A percentile compares a stretch with the other conserved stretches of the same genome.
These are phyloP conservation scores for Dendrophyllia cribrosa DNA, from an alignment of 64 coral and sea anemone species.

Conservation along the genomic window DNA sequence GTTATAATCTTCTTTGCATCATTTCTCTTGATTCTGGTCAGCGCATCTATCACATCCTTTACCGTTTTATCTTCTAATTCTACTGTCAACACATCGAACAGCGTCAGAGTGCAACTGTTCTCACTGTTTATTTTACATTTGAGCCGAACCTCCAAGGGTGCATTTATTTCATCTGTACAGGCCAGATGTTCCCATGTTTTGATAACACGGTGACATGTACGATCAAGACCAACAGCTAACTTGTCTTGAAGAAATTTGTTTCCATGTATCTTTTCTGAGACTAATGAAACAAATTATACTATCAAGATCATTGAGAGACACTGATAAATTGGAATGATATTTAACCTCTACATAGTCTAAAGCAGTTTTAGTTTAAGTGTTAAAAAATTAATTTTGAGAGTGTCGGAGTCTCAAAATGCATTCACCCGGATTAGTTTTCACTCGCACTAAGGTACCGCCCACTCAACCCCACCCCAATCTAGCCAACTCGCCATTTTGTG, in stretches of 20 bases:
- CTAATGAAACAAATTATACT: neutral
- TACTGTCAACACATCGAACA: neutral
- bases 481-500: too few species aligned
- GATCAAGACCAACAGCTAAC: constrained; percentile 1
- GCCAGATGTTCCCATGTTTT: constrained; percentile 22
- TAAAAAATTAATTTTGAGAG: too few species aligned
- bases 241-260: constrained; percentile 8
- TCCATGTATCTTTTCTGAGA: neutral
- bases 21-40: constrained; percentile 1
- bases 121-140: neutral
- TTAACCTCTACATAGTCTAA: too few species aligned
- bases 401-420: too few species aligned
- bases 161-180: constrained; percentile 14
- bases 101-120: neutral
- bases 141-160: neutral
- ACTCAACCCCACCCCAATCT: too few species aligned
- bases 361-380: too few species aligned
- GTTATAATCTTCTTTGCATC: neutral
- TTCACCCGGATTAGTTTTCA: too few species aligned
- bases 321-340: too few species aligned
- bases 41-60: constrained; percentile 6
- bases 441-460: too few species aligned
- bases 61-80: constrained; percentile 1
- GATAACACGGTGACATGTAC: neutral
- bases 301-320: too few species aligned